A percentile compares a stretch with the other conserved stretches of the same genome.
phyloP scores from a whole-genome alignment of 1,140 invertebrate species.

The Cardiocondyla obscurior region DNA sequence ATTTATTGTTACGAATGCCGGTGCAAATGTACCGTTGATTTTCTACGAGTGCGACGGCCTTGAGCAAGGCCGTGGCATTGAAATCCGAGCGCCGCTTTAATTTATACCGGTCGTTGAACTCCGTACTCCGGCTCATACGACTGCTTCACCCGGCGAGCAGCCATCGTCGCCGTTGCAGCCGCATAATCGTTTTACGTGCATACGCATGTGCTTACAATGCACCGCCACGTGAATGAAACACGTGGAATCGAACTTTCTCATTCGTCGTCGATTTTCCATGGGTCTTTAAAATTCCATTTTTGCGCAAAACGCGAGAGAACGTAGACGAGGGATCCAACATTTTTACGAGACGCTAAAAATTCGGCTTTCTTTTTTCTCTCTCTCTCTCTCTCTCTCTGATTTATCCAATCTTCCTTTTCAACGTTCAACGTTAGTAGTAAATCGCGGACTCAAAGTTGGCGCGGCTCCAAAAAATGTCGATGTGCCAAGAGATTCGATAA shows the following conservation, averaged over 20 bases:
- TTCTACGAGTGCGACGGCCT: slow-evolving; percentile 72
- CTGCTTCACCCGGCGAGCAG: slow-evolving; percentile 65
- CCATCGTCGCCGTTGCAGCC: slow-evolving; percentile 54
- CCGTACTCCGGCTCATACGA: slow-evolving; percentile 65
- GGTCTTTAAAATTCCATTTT: neutral
- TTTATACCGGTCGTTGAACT: slow-evolving; percentile 75
- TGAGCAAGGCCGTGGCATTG: slow-evolving; percentile 75
- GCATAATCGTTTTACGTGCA: slow-evolving; percentile 65
- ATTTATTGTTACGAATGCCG: slow-evolving; percentile 66
- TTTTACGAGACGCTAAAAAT: neutral
- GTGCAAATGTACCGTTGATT: slow-evolving; percentile 71
- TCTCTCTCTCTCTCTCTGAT: neutral
- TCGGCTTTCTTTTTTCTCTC: neutral
- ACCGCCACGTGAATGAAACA: neutral
- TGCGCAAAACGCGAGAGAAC: neutral
- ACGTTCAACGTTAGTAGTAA: neutral
- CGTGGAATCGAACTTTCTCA: slow-evolving; percentile 45
- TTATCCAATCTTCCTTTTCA: neutral
- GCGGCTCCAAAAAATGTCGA: neutral
- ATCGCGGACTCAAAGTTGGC: slow-evolving; percentile 2
- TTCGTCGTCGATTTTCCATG: slow-evolving; percentile 31
- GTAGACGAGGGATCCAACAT: neutral
- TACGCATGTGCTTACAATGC: slow-evolving; percentile 42
- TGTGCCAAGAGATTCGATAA: neutral
- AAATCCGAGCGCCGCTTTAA: slow-evolving; percentile 75